Conservation (phyloP, 2,797 vertebrate genomes). For the Pogonophryne albipinna region DNA sequence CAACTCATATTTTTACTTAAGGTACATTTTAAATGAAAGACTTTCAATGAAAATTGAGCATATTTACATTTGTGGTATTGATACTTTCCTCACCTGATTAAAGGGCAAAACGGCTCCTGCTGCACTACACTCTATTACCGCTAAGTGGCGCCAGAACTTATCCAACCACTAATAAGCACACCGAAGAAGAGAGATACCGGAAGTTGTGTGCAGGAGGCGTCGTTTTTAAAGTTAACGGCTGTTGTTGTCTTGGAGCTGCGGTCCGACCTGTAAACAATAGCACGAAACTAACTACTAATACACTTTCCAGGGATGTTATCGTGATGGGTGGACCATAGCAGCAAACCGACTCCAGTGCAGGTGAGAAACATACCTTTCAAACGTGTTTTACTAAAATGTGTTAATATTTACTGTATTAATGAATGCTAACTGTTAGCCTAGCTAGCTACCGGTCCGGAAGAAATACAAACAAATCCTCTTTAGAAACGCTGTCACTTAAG, state of each 20-base stretch:
- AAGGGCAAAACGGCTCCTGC: too few relatives aligned
- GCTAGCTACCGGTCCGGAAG: background rate
- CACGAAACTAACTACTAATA: rapidly evolving
- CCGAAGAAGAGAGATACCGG: constrained; percentile 48
- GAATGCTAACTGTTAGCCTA: constrained; percentile 13
- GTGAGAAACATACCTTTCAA: constrained; percentile 9
- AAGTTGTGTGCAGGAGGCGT: constrained; percentile 52
- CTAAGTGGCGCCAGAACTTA: background rate
- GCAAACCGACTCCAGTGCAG: background rate
- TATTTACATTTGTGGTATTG: too few relatives aligned
- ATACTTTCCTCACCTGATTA: too few relatives aligned
- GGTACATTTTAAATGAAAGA: too few relatives aligned
- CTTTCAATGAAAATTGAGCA: too few relatives aligned
- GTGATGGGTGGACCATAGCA: background rate
- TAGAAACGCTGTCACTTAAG: background rate
- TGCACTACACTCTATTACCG: too few relatives aligned
- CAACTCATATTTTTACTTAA: too few relatives aligned
- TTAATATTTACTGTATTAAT: background rate
- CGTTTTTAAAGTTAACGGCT: constrained; percentile 78
- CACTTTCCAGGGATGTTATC: background rate
- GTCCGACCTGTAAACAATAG: constrained; percentile 2
- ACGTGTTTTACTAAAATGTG: rapidly evolving
- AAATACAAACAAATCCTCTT: background rate
- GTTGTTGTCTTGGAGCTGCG: constrained; percentile 56
- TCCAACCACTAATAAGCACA: rapidly evolving